A percentile compares a stretch with the other conserved stretches of the same genome.
Evolutionary conservation across 2,888 invertebrate genomes (phyloP).

Genomic region (Ryuthela nishihirai): DNA sequence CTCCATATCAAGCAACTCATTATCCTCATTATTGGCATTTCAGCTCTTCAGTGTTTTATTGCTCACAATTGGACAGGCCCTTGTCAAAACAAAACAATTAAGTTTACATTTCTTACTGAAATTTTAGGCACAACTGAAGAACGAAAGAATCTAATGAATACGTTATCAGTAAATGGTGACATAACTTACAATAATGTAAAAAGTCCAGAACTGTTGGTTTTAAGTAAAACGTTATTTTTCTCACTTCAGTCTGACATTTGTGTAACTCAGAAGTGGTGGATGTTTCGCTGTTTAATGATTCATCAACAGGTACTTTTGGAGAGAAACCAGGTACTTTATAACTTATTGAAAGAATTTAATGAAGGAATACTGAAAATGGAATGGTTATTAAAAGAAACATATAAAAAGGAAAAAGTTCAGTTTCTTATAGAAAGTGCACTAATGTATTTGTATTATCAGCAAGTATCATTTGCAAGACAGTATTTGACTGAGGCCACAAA

Average conservation of each 20-base stretch:
- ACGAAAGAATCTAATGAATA: constrained; percentile 26
- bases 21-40: constrained; percentile 55
- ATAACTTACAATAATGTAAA: constrained; percentile 44
- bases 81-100: constrained; percentile 18
- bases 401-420: constrained; percentile 49
- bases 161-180: constrained; percentile 48
- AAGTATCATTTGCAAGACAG: constrained; percentile 66
- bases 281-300: constrained; percentile 64
- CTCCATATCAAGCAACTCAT: not conserved
- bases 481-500: constrained; percentile 63
- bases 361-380: constrained; percentile 19
- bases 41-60: constrained; percentile 67
- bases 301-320: constrained; percentile 77
- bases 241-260: constrained; percentile 42
- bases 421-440: constrained; percentile 61
- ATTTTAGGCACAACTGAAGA: not conserved
- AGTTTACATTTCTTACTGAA: constrained; percentile 7
- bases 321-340: constrained; percentile 56
- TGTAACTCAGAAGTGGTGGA: constrained; percentile 64
- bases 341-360: constrained; percentile 43
- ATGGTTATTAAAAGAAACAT: too few relatives aligned
- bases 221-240: constrained; percentile 48
- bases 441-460: constrained; percentile 68
- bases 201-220: constrained; percentile 54
- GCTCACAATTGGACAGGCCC: constrained; percentile 81